A percentile compares a stretch with the other conserved stretches of the same genome.
Evolutionary conservation across 2,113 vertebrate genomes (phyloP).

Genomic region (Tyrannus savana): DNA sequence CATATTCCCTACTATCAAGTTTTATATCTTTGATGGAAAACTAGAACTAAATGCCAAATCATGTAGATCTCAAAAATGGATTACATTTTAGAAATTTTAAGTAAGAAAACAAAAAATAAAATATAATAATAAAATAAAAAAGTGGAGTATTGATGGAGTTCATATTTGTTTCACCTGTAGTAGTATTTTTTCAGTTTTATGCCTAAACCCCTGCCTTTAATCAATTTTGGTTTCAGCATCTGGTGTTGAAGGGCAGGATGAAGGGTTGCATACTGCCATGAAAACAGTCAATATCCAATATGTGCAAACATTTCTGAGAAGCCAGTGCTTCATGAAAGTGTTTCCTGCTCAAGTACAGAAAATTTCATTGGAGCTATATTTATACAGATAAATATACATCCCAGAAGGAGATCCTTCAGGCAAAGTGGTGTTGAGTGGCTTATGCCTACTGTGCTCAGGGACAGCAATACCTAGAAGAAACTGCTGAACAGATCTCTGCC

Average conservation of each 20-base stretch:
- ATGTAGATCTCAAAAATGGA: neutral
- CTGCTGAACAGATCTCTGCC: neutral
- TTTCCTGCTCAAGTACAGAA: neutral
- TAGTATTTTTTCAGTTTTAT: neutral
- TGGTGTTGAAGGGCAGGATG: neutral
- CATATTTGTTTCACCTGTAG: neutral
- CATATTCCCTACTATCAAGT: neutral
- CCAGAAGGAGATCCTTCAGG: neutral
- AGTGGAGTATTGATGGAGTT: neutral
- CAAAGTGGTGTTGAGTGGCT: neutral
- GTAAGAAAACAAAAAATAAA: neutral
- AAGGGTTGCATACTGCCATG: neutral
- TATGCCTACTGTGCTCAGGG: neutral
- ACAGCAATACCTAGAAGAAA: neutral
- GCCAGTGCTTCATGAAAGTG: neutral
- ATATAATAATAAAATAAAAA: neutral
- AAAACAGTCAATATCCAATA: neutral
- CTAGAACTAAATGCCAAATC: rapidly evolving
- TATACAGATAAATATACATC: neutral
- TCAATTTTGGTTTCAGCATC: neutral
- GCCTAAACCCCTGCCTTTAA: neutral
- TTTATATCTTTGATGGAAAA: neutral
- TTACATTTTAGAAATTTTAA: neutral
- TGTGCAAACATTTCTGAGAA: neutral
- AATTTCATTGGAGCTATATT: neutral